A percentile compares a stretch with the other conserved stretches of the same genome.
phyloP scores from a whole-genome alignment of 2,797 vertebrate genomes.

The Enteromius viviparus region DNA sequence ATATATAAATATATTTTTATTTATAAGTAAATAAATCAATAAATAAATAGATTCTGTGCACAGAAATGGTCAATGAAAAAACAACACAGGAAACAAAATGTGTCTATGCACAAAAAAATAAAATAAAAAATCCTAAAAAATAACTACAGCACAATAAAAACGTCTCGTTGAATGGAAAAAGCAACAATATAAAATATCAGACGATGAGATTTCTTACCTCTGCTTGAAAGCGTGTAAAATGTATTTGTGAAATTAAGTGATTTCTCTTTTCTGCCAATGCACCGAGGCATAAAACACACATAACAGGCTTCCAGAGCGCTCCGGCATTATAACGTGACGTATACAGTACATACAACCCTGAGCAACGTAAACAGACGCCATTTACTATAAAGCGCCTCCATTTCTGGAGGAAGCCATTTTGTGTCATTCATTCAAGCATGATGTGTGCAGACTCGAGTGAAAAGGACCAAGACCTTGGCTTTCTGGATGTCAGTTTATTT shows the following conservation, averaged over 20 bases:
- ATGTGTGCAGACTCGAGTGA: background rate
- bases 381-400: background rate
- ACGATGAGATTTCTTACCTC: background rate
- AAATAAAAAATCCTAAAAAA: background rate
- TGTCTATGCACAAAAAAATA: background rate
- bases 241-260: background rate
- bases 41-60: no score
- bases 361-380: background rate
- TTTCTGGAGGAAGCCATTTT: slow-evolving; percentile 27
- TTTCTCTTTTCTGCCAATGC: background rate
- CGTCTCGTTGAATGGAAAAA: background rate
- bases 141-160: background rate
- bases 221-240: background rate
- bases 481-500: background rate
- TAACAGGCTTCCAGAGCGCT: background rate
- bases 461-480: background rate
- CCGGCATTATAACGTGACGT: background rate
- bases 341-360: background rate
- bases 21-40: no score
- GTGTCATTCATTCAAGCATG: background rate
- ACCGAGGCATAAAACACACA: background rate
- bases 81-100: no score
- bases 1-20: no score
- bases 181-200: background rate
- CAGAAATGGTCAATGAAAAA: background rate